A percentile compares a stretch with the other conserved stretches of the same genome.
These are phyloP conservation scores for Brachylomia viminalis DNA, from an alignment of 2,888 invertebrate species.

Conservation along the genomic window DNA sequence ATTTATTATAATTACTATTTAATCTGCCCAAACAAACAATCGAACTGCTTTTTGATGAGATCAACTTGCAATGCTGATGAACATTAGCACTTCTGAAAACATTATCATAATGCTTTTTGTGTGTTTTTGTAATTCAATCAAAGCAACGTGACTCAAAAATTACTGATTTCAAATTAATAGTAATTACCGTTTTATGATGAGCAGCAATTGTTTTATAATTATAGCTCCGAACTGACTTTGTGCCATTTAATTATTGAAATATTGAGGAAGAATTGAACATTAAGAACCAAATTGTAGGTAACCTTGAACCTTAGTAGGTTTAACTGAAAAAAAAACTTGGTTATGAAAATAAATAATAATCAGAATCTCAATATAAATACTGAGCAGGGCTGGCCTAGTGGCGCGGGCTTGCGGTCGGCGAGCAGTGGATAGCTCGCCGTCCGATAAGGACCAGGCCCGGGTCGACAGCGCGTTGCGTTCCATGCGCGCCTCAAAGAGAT, in stretches of 20 bases:
- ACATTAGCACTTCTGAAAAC: neutral
- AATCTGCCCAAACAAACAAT: no score
- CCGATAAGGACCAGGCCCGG: no score
- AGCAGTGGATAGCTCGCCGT: no score
- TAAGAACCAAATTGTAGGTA: neutral
- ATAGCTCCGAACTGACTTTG: neutral
- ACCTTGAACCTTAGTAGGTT: constrained; percentile 24
- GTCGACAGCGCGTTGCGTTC: no score
- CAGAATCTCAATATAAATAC: neutral
- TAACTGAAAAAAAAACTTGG: constrained; percentile 16
- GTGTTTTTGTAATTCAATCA: constrained; percentile 44
- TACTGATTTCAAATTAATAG: constrained; percentile 40
- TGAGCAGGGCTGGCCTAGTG: no score
- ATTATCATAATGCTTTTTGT: no score
- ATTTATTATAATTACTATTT: no score
- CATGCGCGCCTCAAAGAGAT: no score
- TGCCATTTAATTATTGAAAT: constrained; percentile 16
- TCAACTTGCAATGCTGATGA: neutral
- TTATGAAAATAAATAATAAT: neutral
- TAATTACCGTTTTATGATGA: constrained; percentile 31
- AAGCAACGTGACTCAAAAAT: constrained; percentile 3
- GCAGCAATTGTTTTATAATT: constrained; percentile 54
- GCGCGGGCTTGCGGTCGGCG: no score
- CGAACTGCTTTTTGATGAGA: neutral
- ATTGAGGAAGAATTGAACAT: constrained; percentile 45